phyloP scores from a whole-genome alignment of 64 coral and sea anemone genomes.

The Montipora cactus region DNA sequence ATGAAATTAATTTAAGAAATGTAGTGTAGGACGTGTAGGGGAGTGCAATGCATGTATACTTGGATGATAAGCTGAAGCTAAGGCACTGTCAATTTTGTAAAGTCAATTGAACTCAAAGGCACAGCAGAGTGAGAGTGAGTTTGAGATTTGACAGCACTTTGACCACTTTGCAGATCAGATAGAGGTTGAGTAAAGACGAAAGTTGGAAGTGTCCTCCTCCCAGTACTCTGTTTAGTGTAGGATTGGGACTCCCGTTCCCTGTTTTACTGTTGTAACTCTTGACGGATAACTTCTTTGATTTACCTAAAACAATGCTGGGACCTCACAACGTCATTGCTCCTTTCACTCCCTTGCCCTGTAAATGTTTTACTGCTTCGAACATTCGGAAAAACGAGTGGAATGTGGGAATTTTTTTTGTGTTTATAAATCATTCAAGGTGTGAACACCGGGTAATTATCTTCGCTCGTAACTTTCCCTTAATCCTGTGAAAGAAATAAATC shows the following conservation, averaged over 20 bases:
- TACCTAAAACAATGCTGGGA: slow-evolving; percentile 6
- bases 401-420: slow-evolving; percentile 43
- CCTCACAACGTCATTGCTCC: slow-evolving; percentile 38
- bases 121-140: not conserved
- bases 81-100: slow-evolving; percentile 30
- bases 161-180: no score
- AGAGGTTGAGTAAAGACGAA: not conserved
- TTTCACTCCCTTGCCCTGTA: slow-evolving; percentile 49
- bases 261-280: not conserved
- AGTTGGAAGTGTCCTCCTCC: slow-evolving; percentile 23
- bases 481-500: no score
- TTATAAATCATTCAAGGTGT: not conserved
- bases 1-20: no score
- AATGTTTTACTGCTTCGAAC: slow-evolving; percentile 37
- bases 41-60: no score
- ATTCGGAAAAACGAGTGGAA: slow-evolving; percentile 39
- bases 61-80: not conserved
- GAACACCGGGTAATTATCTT: not conserved
- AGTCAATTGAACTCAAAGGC: not conserved
- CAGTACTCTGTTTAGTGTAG: slow-evolving; percentile 38
- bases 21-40: no score
- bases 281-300: slow-evolving; percentile 38
- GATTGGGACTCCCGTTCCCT: slow-evolving; percentile 2
- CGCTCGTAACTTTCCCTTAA: no score
- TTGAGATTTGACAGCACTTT: not conserved